Percentiles rank a stretch among this genome's conserved stretches.
These are phyloP conservation scores for Colostygia pectinataria DNA, from an alignment of 2,888 invertebrate genomes.

Conservation along the genomic window DNA sequence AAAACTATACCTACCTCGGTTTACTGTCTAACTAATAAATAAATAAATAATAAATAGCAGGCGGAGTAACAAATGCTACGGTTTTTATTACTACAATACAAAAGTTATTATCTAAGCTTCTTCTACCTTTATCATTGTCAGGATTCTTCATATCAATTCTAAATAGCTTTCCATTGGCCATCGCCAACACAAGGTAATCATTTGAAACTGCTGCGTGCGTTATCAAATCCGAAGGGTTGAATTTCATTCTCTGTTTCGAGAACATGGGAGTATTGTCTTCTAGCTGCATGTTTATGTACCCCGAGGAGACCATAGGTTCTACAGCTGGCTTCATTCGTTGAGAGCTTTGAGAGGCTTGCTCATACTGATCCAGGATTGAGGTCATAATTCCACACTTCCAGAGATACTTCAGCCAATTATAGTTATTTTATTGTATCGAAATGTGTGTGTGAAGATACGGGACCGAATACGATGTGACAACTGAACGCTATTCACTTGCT, in stretches of 20 bases:
- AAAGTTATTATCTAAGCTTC: neutral
- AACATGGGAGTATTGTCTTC: slow-evolving; percentile 93
- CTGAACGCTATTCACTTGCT: too few species aligned
- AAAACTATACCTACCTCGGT: too few species aligned
- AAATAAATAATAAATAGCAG: neutral
- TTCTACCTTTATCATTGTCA: slow-evolving; percentile 88
- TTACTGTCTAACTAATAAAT: too few species aligned
- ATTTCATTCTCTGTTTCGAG: slow-evolving; percentile 91
- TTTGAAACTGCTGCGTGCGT: slow-evolving; percentile 91
- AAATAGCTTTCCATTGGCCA: slow-evolving; percentile 91
- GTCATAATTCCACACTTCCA: slow-evolving; percentile 81
- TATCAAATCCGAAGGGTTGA: slow-evolving; percentile 90
- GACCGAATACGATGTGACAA: too few species aligned
- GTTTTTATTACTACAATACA: neutral
- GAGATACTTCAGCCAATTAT: neutral
- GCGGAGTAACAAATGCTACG: neutral
- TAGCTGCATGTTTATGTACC: slow-evolving; percentile 80
- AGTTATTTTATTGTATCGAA: too few species aligned
- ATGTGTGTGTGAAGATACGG: too few species aligned
- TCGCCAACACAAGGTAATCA: slow-evolving; percentile 91
- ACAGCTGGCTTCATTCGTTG: slow-evolving; percentile 61
- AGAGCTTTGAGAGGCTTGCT: slow-evolving; percentile 86
- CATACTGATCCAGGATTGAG: slow-evolving; percentile 92
- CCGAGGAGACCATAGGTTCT: slow-evolving; percentile 76
- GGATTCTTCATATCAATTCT: slow-evolving; percentile 91